Evolutionary conservation across 2,888 invertebrate species (phyloP).

Genomic region (Synanthedon andrenaeformis): DNA sequence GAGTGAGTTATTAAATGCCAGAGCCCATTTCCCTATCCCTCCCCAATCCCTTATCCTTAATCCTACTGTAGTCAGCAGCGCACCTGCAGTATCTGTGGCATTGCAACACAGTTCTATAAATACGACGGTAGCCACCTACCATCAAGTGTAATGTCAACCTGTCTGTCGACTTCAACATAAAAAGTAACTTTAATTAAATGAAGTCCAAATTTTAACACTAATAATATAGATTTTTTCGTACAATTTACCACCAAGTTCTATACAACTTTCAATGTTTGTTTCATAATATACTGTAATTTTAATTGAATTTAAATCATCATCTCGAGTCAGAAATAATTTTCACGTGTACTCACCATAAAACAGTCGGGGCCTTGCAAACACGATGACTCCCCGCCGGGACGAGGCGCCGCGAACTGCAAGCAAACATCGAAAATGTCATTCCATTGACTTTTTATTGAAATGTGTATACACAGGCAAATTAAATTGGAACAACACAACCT

Average conservation of each 20-base stretch:
- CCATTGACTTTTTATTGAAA: slow-evolving; percentile 9
- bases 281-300: background rate
- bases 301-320: background rate
- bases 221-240: too few relatives aligned
- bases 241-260: background rate
- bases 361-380: slow-evolving; percentile 79
- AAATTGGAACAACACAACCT: background rate
- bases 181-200: too few relatives aligned
- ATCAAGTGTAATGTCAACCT: too few relatives aligned
- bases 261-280: background rate
- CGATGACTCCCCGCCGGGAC: slow-evolving; percentile 73
- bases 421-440: slow-evolving; percentile 48
- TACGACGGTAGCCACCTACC: too few relatives aligned
- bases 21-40: too few relatives aligned
- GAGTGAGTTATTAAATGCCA: too few relatives aligned
- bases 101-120: too few relatives aligned
- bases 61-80: too few relatives aligned
- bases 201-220: too few relatives aligned
- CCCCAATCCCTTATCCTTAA: too few relatives aligned
- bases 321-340: background rate
- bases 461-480: slow-evolving; percentile 1
- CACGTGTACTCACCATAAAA: slow-evolving; percentile 74
- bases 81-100: too few relatives aligned
- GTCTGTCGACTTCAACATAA: too few relatives aligned
- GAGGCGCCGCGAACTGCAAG: slow-evolving; percentile 75